Evolutionary conservation across 2,113 vertebrate genomes (phyloP).

Genomic region (Felis catus): DNA sequence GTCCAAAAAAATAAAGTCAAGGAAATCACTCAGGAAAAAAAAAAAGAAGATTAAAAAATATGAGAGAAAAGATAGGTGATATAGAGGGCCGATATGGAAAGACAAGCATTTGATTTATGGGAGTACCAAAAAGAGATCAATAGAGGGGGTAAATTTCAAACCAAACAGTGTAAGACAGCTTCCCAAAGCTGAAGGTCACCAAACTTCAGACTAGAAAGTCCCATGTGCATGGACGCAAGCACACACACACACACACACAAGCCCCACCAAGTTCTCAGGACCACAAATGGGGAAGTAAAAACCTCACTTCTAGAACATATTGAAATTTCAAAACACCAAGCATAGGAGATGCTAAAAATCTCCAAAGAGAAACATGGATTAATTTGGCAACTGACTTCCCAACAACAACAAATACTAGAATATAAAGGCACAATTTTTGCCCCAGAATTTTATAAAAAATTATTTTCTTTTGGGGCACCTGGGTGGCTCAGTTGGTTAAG

Average conservation of each 20-base stretch:
- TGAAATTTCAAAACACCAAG: conserved; percentile 20
- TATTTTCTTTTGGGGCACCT: background rate
- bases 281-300: conserved; percentile 7
- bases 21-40: background rate
- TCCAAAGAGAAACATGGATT: background rate
- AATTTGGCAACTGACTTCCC: background rate
- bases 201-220: background rate
- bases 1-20: background rate
- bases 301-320: background rate
- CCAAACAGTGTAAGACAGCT: background rate
- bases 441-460: background rate
- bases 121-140: background rate
- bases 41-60: background rate
- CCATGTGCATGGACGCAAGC: background rate
- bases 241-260: background rate
- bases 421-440: background rate
- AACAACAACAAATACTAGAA: background rate
- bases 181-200: background rate
- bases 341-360: background rate
- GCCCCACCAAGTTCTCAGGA: background rate
- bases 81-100: background rate
- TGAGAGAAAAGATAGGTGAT: background rate
- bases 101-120: background rate
- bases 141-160: background rate
- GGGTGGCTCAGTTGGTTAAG: too few relatives aligned